These are phyloP conservation scores for Tethea ocularis DNA, from an alignment of 2,888 invertebrate species.

Conservation along the genomic window DNA sequence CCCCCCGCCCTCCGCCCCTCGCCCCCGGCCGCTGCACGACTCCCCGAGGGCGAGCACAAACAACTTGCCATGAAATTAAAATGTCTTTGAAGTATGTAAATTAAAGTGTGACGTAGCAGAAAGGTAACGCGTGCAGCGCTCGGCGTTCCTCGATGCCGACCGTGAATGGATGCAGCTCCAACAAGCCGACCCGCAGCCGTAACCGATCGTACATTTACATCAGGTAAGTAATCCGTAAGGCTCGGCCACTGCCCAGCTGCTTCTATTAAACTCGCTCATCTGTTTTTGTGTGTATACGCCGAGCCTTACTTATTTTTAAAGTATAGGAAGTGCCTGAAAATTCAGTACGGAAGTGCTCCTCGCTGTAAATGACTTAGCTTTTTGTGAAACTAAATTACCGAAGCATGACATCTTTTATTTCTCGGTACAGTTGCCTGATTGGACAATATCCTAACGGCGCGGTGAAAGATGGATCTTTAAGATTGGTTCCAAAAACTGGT, in stretches of 20 bases:
- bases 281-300: not conserved
- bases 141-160: constrained; percentile 8
- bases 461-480: no score
- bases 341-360: no score
- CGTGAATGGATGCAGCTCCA: not conserved
- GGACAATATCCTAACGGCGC: no score
- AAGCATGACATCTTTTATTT: no score
- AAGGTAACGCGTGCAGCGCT: constrained; percentile 12
- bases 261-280: not conserved
- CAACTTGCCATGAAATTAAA: constrained; percentile 44
- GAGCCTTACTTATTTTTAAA: no score
- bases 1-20: constrained; percentile 9
- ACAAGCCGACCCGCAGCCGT: not conserved
- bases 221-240: not conserved
- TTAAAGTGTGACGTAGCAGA: constrained; percentile 37
- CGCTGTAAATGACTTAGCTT: no score
- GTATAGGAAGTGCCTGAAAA: no score
- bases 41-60: constrained; percentile 20
- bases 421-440: no score
- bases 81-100: constrained; percentile 42
- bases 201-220: not conserved
- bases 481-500: no score
- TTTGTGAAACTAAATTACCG: no score
- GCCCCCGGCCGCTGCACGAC: constrained; percentile 9
- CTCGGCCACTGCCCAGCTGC: not conserved